Percentiles rank a stretch among this genome's conserved stretches.
Evolutionary conservation across 1,140 invertebrate genomes (phyloP).

Genomic region (Drosophila pachea): DNA sequence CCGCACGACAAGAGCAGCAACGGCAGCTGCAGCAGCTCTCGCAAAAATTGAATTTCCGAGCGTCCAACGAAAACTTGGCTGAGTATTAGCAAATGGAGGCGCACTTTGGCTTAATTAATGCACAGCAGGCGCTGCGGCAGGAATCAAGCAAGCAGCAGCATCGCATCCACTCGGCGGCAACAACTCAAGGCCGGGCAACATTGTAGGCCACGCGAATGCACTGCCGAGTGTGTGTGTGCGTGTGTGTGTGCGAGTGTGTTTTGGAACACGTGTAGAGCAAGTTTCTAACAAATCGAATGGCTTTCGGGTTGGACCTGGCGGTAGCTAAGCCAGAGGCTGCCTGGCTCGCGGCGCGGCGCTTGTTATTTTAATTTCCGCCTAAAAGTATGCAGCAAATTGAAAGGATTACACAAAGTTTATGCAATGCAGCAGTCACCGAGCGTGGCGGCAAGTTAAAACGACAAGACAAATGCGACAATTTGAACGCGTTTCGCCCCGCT

Average conservation of each 20-base stretch:
- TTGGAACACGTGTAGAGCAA: constrained; percentile 41
- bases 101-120: constrained; percentile 45
- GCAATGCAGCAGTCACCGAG: constrained; percentile 61
- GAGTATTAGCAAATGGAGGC: constrained; percentile 20
- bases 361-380: constrained; percentile 75
- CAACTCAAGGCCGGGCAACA: constrained; percentile 51
- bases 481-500: constrained; percentile 72
- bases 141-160: background rate
- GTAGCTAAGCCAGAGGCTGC: background rate
- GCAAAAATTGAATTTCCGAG: constrained; percentile 67
- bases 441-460: constrained; percentile 65
- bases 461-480: constrained; percentile 75
- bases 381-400: constrained; percentile 75
- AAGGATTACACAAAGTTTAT: constrained; percentile 76
- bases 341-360: constrained; percentile 44
- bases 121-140: constrained; percentile 22
- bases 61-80: constrained; percentile 38
- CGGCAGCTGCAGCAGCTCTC: constrained; percentile 1
- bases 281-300: constrained; percentile 44
- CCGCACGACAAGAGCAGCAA: constrained; percentile 64
- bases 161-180: constrained; percentile 1
- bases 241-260: constrained; percentile 14
- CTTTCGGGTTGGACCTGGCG: background rate
- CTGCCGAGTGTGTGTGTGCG: background rate
- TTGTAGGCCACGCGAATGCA: constrained; percentile 65